A percentile compares a stretch with the other conserved stretches of the same genome.
phyloP scores from a whole-genome alignment of 1,140 invertebrate species.

The Microplitis demolitor region DNA sequence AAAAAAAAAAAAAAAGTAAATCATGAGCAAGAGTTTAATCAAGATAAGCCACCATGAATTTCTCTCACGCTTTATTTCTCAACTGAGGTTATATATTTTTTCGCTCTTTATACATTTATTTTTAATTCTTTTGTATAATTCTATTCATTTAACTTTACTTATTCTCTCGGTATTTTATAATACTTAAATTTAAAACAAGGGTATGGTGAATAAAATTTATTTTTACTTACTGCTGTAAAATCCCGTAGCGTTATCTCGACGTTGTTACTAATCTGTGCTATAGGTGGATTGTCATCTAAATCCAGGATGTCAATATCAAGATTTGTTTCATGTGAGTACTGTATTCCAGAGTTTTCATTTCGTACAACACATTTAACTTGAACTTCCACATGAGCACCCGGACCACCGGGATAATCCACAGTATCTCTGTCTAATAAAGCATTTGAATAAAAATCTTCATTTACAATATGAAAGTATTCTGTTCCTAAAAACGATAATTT shows the following conservation, averaged over 20 bases:
- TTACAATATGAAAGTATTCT: conserved; percentile 45
- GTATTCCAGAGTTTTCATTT: conserved; percentile 38
- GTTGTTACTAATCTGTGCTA: conserved; percentile 41
- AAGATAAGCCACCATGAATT: conserved; percentile 41
- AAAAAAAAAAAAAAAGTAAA: conserved; percentile 2
- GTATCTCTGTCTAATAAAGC: conserved; percentile 47
- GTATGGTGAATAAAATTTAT: background rate
- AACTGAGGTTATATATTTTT: background rate
- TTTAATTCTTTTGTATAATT: conserved; percentile 25
- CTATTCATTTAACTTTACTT: background rate
- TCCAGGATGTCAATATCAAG: conserved; percentile 50
- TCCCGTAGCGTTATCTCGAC: conserved; percentile 44
- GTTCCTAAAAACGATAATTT: conserved; percentile 40
- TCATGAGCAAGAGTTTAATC: conserved; percentile 45
- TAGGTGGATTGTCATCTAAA: conserved; percentile 58
- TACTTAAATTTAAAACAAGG: background rate
- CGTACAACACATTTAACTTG: conserved; percentile 48
- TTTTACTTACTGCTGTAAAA: conserved; percentile 44
- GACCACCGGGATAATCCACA: conserved; percentile 41
- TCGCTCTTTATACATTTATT: background rate
- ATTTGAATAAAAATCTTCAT: conserved; percentile 44
- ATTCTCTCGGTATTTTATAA: background rate
- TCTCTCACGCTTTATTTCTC: conserved; percentile 3
- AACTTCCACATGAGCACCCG: conserved; percentile 42
- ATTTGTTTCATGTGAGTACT: conserved; percentile 39